phyloP scores from a whole-genome alignment of 2,888 invertebrate genomes.

The Phlogophora meticulosa region DNA sequence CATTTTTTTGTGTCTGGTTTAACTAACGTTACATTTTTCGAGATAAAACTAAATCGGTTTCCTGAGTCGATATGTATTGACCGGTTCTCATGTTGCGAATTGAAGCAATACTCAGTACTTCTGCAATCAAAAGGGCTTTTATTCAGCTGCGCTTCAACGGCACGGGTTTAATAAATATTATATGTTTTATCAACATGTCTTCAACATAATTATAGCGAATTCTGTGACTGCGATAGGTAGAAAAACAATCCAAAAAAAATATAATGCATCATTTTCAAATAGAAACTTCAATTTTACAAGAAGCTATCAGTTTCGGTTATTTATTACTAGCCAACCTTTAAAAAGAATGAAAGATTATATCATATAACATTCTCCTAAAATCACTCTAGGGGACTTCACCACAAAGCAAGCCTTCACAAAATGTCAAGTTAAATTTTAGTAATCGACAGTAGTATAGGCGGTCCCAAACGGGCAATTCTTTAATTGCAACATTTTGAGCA shows the following conservation, averaged over 20 bases:
- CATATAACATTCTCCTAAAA: not conserved
- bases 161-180: constrained; percentile 17
- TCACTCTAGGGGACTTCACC: not conserved
- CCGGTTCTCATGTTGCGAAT: not conserved
- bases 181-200: not conserved
- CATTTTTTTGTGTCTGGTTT: no score
- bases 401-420: constrained; percentile 40
- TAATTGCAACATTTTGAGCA: no score
- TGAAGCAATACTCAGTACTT: not conserved
- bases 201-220: no score
- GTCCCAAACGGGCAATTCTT: no score
- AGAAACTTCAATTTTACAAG: no score
- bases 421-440: constrained; percentile 39
- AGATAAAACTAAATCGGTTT: no score
- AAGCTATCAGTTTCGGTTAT: no score
- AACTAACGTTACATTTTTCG: no score
- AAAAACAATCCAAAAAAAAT: no score
- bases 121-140: not conserved
- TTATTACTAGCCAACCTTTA: not conserved
- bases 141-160: not conserved
- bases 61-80: no score
- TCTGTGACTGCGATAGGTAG: not conserved
- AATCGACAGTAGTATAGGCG: no score
- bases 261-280: no score
- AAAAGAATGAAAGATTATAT: not conserved